phyloP scores from a whole-genome alignment of 2,113 vertebrate genomes.

The Hippocampus mohnikei region DNA sequence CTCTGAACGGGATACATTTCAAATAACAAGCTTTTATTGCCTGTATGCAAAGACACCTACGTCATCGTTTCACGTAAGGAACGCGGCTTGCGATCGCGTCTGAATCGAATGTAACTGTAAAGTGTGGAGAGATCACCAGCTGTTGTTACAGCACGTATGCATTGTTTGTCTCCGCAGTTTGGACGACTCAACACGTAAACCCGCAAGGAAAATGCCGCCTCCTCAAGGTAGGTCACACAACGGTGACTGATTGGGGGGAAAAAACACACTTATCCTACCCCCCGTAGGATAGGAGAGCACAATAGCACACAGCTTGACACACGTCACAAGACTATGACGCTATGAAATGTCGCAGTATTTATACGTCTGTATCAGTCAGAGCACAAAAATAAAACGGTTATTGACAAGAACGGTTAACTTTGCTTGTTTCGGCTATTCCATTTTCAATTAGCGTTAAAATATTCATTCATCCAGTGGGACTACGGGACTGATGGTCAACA shows the following conservation, averaged over 20 bases:
- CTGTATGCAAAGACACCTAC: neutral
- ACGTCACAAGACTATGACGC: no score
- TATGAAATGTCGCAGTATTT: no score
- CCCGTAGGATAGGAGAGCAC: no score
- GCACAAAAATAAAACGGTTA: neutral
- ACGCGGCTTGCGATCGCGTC: neutral
- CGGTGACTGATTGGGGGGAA: neutral
- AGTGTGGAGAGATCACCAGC: conserved; percentile 1
- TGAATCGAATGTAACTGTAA: neutral
- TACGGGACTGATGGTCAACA: neutral
- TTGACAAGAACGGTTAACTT: neutral
- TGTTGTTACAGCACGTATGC: conserved; percentile 9
- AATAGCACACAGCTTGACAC: neutral
- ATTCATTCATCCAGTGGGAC: neutral
- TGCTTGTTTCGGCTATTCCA: neutral
- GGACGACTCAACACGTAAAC: conserved; percentile 30
- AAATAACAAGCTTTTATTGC: conserved; percentile 21
- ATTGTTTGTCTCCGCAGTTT: conserved; percentile 36
- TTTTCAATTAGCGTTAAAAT: neutral
- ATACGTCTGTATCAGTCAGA: no score
- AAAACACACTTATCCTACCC: no score
- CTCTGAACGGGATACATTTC: conserved; percentile 26
- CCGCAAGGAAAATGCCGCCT: conserved; percentile 62
- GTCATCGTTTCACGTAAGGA: neutral
- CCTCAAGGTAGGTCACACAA: conserved; percentile 50